These are phyloP conservation scores for Gadopsis marmoratus DNA, from an alignment of 2,797 vertebrate genomes.

Conservation along the genomic window DNA sequence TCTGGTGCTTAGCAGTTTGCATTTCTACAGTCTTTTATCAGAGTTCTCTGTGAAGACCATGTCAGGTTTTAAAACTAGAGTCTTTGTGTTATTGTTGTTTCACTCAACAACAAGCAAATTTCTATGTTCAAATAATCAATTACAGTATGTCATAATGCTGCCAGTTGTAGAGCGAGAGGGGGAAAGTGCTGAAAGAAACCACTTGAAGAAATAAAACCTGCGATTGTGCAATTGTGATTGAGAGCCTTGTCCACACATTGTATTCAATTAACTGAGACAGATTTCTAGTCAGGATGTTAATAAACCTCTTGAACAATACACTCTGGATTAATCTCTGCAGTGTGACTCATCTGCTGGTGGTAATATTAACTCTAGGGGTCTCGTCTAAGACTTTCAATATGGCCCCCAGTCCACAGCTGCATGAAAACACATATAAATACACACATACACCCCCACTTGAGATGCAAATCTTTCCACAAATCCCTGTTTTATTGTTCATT, in stretches of 20 bases:
- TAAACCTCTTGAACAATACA: conserved; percentile 19
- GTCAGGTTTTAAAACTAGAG: neutral
- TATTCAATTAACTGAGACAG: conserved; percentile 30
- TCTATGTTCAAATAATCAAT: neutral
- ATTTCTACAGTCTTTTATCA: conserved; percentile 31
- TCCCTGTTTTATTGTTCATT: neutral
- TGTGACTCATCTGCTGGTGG: conserved; percentile 24
- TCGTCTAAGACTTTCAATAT: neutral
- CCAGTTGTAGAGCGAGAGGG: neutral
- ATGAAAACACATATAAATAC: neutral
- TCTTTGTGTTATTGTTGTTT: neutral
- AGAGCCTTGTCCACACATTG: conserved; percentile 4
- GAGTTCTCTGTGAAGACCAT: conserved; percentile 15
- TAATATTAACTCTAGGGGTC: neutral
- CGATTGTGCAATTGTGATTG: conserved; percentile 1
- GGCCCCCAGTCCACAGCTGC: neutral
- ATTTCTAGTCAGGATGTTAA: conserved; percentile 31
- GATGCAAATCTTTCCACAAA: neutral
- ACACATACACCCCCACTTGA: neutral
- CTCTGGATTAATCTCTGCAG: conserved; percentile 5
- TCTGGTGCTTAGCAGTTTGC: conserved; percentile 7
- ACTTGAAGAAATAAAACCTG: neutral
- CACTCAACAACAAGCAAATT: neutral
- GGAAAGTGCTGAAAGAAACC: neutral
- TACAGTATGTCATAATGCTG: neutral